These are phyloP conservation scores for Oscheius sp. DNA, from an alignment of 2,888 invertebrate genomes.

Conservation along the genomic window DNA sequence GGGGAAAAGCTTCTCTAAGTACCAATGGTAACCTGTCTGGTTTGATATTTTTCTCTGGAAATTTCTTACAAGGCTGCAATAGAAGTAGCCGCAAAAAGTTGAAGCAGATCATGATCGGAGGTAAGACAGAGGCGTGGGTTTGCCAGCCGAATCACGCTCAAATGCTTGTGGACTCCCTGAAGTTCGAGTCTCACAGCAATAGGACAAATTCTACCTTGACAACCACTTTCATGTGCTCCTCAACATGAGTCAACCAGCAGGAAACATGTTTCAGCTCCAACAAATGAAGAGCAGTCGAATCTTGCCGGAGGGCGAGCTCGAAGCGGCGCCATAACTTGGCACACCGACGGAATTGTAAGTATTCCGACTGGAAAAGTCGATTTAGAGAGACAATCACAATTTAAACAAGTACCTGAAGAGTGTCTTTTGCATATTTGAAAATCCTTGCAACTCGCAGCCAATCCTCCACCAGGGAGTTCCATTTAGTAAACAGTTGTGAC, in stretches of 20 bases:
- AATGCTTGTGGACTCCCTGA: constrained; percentile 55
- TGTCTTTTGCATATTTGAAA: constrained; percentile 25
- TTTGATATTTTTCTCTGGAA: neutral
- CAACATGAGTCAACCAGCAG: constrained; percentile 56
- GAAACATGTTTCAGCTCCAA: constrained; percentile 60
- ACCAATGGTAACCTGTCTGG: constrained; percentile 28
- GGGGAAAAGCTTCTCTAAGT: constrained; percentile 60
- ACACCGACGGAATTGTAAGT: constrained; percentile 42
- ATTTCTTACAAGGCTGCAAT: constrained; percentile 41
- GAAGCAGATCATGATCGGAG: constrained; percentile 58
- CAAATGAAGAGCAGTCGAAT: constrained; percentile 47
- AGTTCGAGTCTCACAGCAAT: neutral
- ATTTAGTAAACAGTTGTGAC: constrained; percentile 30
- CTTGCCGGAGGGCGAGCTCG: constrained; percentile 44
- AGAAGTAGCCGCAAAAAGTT: constrained; percentile 53
- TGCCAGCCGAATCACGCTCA: constrained; percentile 48
- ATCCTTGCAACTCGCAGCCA: constrained; percentile 39
- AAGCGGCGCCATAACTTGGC: constrained; percentile 57
- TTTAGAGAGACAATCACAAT: neutral
- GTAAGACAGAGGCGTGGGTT: constrained; percentile 57
- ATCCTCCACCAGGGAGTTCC: constrained; percentile 47
- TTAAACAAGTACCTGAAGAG: constrained; percentile 16
- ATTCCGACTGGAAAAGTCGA: constrained; percentile 28
- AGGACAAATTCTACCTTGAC: constrained; percentile 34
- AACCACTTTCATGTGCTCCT: constrained; percentile 41